Evolutionary conservation across 2,113 vertebrate species (phyloP), one percentile per base, ranked within the genome.

Genomic region (Semicossyphus pulcher): DNA sequence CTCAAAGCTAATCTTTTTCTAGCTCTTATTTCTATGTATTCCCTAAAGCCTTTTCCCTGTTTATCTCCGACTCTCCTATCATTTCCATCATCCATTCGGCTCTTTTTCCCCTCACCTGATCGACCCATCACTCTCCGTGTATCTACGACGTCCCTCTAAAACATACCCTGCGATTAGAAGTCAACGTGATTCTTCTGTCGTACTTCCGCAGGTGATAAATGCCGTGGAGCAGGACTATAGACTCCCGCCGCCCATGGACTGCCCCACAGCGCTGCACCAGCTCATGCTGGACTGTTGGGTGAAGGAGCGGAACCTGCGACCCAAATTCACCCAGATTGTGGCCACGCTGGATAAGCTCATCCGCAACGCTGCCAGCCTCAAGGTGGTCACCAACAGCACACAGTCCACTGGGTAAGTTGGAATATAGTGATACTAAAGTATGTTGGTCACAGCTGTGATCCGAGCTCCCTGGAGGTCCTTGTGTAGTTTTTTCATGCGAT

Each of bases 201-300:
- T 64, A 31, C 54, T 67, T 68, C 32, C 60, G 37, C 83, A 99
- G 97, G 98, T 99, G 86, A 99, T 99, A 90, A 99, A 99, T 1
- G 97, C 98, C 0, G 97, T 99, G 76, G 98, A 99, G 91, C 98
- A 99, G 87, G 98, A 99, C 79, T 99, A 99, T 83, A 94, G 98
- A 87, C 92, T 99, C 77, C 97, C 98, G 7, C 98, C 97, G 2
- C 98, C 98, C 63, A 99, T 99, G 98, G 98, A 99, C 93, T 99
- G 98, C 88, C 98, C 98, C 77, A 98, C 96, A 0, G 98, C 98
- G 0, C 93, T 99, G 45, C 98, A 99, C 87, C 97, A 99, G 91
- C 95, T 99, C 85, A 99, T 99, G 98, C 68, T 99, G 87, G 98
- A 99, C 94, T 99, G 98, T 91, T 99, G 98, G 98, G 96, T 99